These are phyloP conservation scores for Drosophila ficusphila DNA, from an alignment of 1,140 invertebrate genomes.

Conservation along the genomic window DNA sequence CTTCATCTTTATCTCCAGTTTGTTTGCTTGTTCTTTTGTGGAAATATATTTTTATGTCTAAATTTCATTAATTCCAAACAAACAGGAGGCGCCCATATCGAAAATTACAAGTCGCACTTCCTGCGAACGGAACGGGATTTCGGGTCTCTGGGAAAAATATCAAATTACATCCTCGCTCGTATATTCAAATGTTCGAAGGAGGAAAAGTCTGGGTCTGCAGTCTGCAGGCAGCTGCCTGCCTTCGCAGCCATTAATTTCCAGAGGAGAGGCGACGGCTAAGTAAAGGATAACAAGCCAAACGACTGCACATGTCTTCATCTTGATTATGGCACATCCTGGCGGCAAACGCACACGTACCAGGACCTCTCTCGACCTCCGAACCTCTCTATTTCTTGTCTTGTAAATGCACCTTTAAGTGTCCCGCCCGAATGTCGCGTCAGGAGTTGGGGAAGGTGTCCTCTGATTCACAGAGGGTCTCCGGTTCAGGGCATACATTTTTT, in stretches of 20 bases:
- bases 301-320: constrained; percentile 76
- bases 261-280: constrained; percentile 58
- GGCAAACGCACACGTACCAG: constrained; percentile 50
- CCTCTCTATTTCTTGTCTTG: not conserved
- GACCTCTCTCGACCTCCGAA: constrained; percentile 35
- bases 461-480: constrained; percentile 17
- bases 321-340: constrained; percentile 52
- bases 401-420: constrained; percentile 55
- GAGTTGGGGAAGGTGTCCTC: constrained; percentile 8
- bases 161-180: constrained; percentile 56
- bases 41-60: constrained; percentile 69
- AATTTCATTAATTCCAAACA: constrained; percentile 82
- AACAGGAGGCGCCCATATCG: constrained; percentile 68
- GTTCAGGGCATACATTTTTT: constrained; percentile 43
- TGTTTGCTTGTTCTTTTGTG: constrained; percentile 56
- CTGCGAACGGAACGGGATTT: constrained; percentile 22
- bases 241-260: constrained; percentile 61
- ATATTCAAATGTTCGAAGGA: constrained; percentile 65
- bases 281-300: constrained; percentile 74
- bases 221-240: constrained; percentile 52
- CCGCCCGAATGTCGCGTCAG: constrained; percentile 36
- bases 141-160: constrained; percentile 54
- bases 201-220: constrained; percentile 25
- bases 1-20: constrained; percentile 1
- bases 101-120: constrained; percentile 68